phyloP scores from a whole-genome alignment of 2,113 vertebrate genomes.

The Microcebus murinus region DNA sequence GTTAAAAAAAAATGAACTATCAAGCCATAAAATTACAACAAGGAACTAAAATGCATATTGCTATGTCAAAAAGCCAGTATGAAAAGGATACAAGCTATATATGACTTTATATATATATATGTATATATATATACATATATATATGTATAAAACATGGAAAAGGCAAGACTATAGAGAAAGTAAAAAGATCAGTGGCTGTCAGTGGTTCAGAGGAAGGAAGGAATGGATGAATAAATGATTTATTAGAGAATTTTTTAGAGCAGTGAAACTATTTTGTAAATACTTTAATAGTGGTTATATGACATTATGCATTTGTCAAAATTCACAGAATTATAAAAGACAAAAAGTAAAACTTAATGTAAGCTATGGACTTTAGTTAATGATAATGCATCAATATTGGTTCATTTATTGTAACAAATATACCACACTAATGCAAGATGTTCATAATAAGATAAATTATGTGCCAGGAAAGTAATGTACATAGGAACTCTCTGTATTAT shows the following conservation, averaged over 20 bases:
- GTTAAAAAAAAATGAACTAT: neutral
- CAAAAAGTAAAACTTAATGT: neutral
- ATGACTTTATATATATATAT: neutral
- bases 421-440: neutral
- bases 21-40: neutral
- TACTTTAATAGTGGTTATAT: neutral
- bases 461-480: neutral
- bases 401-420: neutral
- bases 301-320: neutral
- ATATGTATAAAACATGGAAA: neutral
- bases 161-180: neutral
- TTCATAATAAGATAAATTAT: neutral
- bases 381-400: neutral
- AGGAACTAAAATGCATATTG: neutral
- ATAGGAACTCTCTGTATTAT: neutral
- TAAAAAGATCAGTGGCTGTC: neutral
- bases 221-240: neutral
- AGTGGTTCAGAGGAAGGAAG: neutral
- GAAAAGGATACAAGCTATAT: neutral
- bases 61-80: neutral
- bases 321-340: neutral
- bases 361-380: neutral
- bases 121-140: rapidly evolving
- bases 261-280: neutral
- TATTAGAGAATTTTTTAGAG: neutral